Evolutionary conservation across 2,888 invertebrate genomes (phyloP).

Genomic region (Cheilosia variabilis): DNA sequence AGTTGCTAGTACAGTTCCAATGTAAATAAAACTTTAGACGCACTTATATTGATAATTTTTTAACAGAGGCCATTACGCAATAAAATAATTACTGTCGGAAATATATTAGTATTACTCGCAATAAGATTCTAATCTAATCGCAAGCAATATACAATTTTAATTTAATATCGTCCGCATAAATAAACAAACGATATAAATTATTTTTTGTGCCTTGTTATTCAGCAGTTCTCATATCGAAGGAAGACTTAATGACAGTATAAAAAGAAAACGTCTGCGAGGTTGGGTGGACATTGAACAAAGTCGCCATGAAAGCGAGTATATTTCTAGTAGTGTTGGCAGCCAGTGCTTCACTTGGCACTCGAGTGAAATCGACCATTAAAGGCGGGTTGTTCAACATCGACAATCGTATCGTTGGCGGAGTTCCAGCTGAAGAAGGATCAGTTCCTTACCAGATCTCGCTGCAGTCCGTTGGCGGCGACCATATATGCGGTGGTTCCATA

Average conservation of each 20-base stretch:
- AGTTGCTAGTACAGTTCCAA: neutral
- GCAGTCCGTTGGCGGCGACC: slow-evolving; percentile 78
- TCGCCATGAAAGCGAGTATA: slow-evolving; percentile 6
- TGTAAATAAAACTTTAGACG: neutral
- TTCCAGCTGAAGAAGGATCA: slow-evolving; percentile 78
- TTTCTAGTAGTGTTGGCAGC: slow-evolving; percentile 18
- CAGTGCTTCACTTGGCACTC: slow-evolving; percentile 4
- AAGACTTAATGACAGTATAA: slow-evolving; percentile 46
- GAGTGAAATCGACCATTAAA: neutral
- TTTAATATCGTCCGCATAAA: slow-evolving; percentile 8
- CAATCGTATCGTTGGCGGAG: slow-evolving; percentile 81
- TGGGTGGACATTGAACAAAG: neutral
- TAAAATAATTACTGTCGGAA: slow-evolving; percentile 6
- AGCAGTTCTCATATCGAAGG: neutral
- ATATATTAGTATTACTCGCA: slow-evolving; percentile 11
- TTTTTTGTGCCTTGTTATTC: neutral
- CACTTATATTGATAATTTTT: neutral
- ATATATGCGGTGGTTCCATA: slow-evolving; percentile 82
- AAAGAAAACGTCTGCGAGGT: slow-evolving; percentile 10
- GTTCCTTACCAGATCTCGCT: slow-evolving; percentile 83
- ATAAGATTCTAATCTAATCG: slow-evolving; percentile 28
- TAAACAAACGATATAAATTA: slow-evolving; percentile 1
- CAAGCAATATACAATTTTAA: slow-evolving; percentile 1
- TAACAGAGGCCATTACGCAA: neutral
- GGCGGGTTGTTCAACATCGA: neutral